Evolutionary conservation across 2,113 vertebrate genomes (phyloP), one percentile per base, ranked within the genome.

Genomic region (Jacana jacana): DNA sequence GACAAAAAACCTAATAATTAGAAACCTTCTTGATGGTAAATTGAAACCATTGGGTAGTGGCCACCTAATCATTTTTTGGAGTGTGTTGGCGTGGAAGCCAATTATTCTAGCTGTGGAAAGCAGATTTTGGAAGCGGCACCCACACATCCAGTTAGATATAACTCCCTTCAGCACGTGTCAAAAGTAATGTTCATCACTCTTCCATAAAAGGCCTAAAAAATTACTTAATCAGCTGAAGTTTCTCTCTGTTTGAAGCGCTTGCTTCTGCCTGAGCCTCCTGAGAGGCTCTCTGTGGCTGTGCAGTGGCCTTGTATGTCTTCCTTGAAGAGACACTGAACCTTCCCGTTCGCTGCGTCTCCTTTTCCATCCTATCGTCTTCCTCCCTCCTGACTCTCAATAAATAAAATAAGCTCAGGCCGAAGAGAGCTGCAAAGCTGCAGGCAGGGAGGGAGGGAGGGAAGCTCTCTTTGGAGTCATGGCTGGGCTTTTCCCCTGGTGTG

Each of bases 381-480:
- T 92, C 73, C 69, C 76, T 91, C 77, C 70, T 57, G 81, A 52
- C n/a, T 89, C 72, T 51, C 13, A 3, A 19, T 72, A 85, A 79
- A 91, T 79, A 84, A 92, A 75, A 49, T 57, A 85, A 88, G 39
- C 55, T 73, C 60, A 78, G 57, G 40, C 8, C 46, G 80, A 64
- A 46, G n/a, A 70, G 35, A 87, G 64, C 72, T 81, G 88, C 22
- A 68, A 64, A 80, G 69, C 48, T 48, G 55, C 33, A 94, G 68
- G 69, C 87, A 84, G 83, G 55, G 82, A 84, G 61, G 33, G 65
- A 71, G 25, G 57, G 86, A 73, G 51, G 54, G 83, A 95, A 96
- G 22, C 87, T 75, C 31, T n/a, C 58, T 95, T 95, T 96, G 95
- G 95, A 95, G 55, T 69, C 49, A 7, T 31, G 65, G 52, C 58